Base-by-base conservation (phyloP, 2,113 vertebrate species). In the Nycticorax nycticorax region DNA sequence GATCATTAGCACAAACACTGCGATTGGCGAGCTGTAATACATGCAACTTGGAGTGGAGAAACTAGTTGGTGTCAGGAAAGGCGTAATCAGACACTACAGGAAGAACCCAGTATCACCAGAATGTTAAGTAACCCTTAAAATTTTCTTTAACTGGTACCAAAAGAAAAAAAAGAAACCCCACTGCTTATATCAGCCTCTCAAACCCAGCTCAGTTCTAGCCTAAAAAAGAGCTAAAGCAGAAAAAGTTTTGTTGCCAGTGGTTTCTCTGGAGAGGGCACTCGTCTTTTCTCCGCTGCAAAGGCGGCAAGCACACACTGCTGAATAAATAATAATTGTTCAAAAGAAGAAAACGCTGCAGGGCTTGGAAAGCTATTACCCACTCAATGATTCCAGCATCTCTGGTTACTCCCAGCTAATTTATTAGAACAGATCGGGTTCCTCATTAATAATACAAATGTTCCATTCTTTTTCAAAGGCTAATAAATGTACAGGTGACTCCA, bases 401-500 rank as follows among this genome's bases (percentile, higher is more conserved):
- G 94, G 98, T 99, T 99, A 99, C 99, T 92, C 78, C 71, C 89
- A 96, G 97, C 97, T 98, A 98, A 98, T 98, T 98, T 98, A 98
- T 98, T 98, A 97, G 97, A 98, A 98, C 72, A 37, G 98, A 98
- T 98, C 98, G n/a, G 92, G 97, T 98, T 98, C 97, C 98, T 97
- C 97, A 99, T 99, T 93, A 99, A 99, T 99, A 99, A 99, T 99
- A 97, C 97, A 99, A 98, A 98, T 98, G 98, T 99, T 99, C 99
- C 99, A 98, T 97, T 98, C 98, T 98, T 97, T 98, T 96, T 95
- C 95, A 97, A 95, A 97, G 81, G 60, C 79, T 96, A 96, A 96
- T 89, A 87, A 94, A 64, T 27, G 47, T 84, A 52, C 66, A 85
- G 62, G 59, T 85, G 92, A 96, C 90, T 96, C 86, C 95, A 94